phyloP scores from a whole-genome alignment of 2,113 vertebrate species.

The Cavia porcellus region DNA sequence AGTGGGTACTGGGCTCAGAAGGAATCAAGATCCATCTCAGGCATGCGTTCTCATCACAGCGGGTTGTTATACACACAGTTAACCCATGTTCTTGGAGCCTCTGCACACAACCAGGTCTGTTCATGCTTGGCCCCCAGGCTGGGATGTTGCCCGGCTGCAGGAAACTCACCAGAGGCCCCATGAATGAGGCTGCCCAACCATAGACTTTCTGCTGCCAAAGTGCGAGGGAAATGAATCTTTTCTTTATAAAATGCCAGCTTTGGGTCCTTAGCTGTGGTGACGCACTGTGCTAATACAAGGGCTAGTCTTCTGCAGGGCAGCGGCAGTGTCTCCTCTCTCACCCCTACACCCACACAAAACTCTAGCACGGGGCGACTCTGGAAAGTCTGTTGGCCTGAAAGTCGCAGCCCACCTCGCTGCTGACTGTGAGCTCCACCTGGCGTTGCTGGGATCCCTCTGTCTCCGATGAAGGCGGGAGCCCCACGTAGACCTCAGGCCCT shows the following conservation, averaged over 20 bases:
- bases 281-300: background rate
- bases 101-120: background rate
- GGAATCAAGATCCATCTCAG: background rate
- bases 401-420: background rate
- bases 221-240: background rate
- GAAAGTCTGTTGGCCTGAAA: background rate
- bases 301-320: background rate
- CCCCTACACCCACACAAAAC: accelerated
- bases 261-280: background rate
- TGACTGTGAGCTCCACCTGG: too few relatives aligned
- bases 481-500: accelerated
- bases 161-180: background rate
- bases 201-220: background rate
- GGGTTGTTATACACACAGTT: too few relatives aligned
- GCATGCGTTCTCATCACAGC: background rate
- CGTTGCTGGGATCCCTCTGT: accelerated
- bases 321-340: background rate
- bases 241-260: background rate
- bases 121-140: background rate
- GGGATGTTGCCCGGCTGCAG: background rate
- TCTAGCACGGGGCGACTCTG: background rate
- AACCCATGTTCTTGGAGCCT: background rate
- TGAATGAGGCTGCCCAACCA: background rate
- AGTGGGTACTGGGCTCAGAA: too few relatives aligned
- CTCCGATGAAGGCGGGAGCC: accelerated